Conservation (phyloP, 2,888 invertebrate genomes). For the Nomada ruficornis region DNA sequence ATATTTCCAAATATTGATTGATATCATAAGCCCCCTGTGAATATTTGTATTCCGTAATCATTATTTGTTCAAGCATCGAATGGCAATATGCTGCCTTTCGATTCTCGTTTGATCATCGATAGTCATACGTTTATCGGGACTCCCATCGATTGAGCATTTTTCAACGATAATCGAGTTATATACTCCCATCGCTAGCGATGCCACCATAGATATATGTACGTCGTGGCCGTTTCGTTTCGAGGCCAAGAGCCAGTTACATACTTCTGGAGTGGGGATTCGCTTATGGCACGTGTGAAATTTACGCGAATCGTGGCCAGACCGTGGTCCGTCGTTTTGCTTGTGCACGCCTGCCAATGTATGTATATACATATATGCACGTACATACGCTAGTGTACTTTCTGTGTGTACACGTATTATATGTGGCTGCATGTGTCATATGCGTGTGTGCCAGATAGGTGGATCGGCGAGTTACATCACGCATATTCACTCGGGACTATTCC, state of each 20-base stretch:
- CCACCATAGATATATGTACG: slow-evolving; percentile 40
- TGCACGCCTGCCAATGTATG: slow-evolving; percentile 18
- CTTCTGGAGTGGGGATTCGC: slow-evolving; percentile 62
- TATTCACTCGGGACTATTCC: slow-evolving; percentile 54
- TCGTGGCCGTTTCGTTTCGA: slow-evolving; percentile 68
- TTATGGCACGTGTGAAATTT: slow-evolving; percentile 74
- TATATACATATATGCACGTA: background rate
- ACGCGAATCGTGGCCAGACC: slow-evolving; percentile 63
- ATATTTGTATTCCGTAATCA: slow-evolving; percentile 34
- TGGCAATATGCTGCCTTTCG: background rate
- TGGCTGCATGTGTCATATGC: background rate
- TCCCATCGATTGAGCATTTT: slow-evolving; percentile 27
- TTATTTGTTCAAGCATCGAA: background rate
- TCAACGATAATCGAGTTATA: slow-evolving; percentile 48
- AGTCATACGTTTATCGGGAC: slow-evolving; percentile 1
- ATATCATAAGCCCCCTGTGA: background rate
- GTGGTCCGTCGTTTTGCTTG: slow-evolving; percentile 48
- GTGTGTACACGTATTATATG: background rate
- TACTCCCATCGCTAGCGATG: slow-evolving; percentile 32
- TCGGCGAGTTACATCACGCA: slow-evolving; percentile 71
- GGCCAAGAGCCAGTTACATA: slow-evolving; percentile 66
- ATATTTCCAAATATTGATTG: slow-evolving; percentile 27
- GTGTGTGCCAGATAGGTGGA: slow-evolving; percentile 61
- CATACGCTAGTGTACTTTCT: background rate
- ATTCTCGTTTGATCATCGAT: background rate